phyloP scores from a whole-genome alignment of 1,140 invertebrate genomes.

The Habropoda laboriosa region DNA sequence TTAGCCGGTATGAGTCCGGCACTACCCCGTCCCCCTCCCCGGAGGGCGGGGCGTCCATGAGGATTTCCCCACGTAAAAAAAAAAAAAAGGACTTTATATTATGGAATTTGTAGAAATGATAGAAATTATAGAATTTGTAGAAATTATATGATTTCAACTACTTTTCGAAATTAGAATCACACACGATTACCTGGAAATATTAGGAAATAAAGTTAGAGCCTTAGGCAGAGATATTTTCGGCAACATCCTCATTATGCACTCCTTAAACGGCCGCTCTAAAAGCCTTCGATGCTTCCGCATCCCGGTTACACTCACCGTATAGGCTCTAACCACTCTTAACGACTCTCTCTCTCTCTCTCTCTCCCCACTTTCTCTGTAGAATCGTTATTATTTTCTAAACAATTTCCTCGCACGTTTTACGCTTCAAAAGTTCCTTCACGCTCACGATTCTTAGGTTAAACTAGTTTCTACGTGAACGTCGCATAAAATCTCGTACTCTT shows the following conservation, averaged over 20 bases:
- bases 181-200: background rate
- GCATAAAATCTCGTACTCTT: too few relatives aligned
- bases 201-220: background rate
- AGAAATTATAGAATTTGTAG: too few relatives aligned
- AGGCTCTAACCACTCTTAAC: background rate
- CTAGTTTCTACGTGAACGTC: too few relatives aligned
- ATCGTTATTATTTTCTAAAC: background rate
- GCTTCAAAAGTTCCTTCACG: too few relatives aligned
- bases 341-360: background rate
- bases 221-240: background rate
- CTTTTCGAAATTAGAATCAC: too few relatives aligned
- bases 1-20: too few relatives aligned
- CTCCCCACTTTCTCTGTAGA: background rate
- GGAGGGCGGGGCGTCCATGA: too few relatives aligned
- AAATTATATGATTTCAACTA: background rate
- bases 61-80: too few relatives aligned
- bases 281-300: constrained; percentile 7
- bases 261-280: constrained; percentile 3
- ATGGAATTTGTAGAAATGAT: too few relatives aligned
- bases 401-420: background rate
- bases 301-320: background rate
- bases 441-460: too few relatives aligned
- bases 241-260: background rate
- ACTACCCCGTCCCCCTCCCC: too few relatives aligned
- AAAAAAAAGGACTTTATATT: too few relatives aligned